Evolutionary conservation across 2,113 vertebrate species (phyloP).

Genomic region (Corythornis madagascariensis): DNA sequence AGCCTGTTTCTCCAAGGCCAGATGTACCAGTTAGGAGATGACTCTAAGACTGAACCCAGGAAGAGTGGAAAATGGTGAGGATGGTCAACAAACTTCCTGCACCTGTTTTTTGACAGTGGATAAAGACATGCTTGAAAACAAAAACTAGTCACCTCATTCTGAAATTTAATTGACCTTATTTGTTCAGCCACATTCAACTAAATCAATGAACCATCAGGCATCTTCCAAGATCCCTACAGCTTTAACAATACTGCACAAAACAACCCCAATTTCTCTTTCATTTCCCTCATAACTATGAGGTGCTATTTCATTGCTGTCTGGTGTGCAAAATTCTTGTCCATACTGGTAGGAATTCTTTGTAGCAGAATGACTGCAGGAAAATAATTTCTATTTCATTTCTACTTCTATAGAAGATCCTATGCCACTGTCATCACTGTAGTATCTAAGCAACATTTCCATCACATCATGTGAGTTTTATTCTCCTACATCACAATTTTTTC

Average conservation of each 20-base stretch:
- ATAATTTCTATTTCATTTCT: not conserved
- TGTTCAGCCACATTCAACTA: not conserved
- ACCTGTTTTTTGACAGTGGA: not conserved
- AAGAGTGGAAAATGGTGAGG: not conserved
- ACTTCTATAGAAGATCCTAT: not conserved
- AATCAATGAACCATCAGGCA: not conserved
- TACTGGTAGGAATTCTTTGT: not conserved
- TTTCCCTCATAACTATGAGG: not conserved
- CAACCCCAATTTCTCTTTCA: not conserved
- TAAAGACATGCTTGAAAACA: not conserved
- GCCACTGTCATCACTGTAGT: not conserved
- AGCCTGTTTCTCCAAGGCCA: not conserved
- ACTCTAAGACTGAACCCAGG: not conserved
- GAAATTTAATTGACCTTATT: not conserved
- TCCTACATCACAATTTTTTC: not conserved
- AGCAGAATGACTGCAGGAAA: constrained; percentile 1
- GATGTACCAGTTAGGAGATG: not conserved
- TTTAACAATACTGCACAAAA: not conserved
- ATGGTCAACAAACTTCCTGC: not conserved
- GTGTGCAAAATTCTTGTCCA: not conserved
- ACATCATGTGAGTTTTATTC: not conserved
- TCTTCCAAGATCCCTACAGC: not conserved
- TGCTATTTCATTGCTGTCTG: not conserved
- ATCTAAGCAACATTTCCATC: constrained; percentile 22
- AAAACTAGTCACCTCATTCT: not conserved